Evolutionary conservation across 1,140 invertebrate genomes (phyloP).

Genomic region (Planococcus citri): DNA sequence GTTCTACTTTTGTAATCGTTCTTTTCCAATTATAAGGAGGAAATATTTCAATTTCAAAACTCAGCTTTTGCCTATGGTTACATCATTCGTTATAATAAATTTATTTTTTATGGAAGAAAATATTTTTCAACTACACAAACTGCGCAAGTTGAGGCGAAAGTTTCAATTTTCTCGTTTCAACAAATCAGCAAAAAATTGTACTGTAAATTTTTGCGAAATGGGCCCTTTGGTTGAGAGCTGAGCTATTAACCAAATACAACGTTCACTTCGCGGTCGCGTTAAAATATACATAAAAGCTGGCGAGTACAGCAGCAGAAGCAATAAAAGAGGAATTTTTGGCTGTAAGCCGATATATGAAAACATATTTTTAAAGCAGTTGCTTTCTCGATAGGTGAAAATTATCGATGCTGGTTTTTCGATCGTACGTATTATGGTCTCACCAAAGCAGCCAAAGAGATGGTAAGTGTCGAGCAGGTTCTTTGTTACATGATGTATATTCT

Average conservation of each 20-base stretch:
- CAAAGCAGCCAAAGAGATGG: too few relatives aligned
- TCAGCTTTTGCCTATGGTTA: too few relatives aligned
- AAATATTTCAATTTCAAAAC: too few relatives aligned
- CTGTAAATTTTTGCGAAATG: background rate
- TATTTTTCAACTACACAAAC: too few relatives aligned
- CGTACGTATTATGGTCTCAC: background rate
- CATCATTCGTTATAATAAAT: too few relatives aligned
- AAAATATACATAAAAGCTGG: background rate
- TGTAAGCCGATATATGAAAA: constrained; percentile 7
- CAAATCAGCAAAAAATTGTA: background rate
- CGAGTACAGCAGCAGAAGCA: background rate
- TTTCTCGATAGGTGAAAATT: background rate
- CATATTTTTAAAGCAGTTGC: background rate
- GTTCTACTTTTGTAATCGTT: too few relatives aligned
- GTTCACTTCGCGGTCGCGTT: background rate
- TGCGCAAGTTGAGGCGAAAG: too few relatives aligned
- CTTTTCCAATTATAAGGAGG: too few relatives aligned
- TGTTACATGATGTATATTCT: background rate
- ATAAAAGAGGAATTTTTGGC: constrained; percentile 1
- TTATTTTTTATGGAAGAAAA: too few relatives aligned
- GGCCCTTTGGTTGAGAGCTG: too few relatives aligned
- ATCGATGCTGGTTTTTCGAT: background rate
- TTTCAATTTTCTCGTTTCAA: background rate
- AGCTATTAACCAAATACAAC: background rate
- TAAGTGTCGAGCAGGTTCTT: background rate